Conservation (phyloP, 2,888 invertebrate species). For the Athripsodes cinereus region DNA sequence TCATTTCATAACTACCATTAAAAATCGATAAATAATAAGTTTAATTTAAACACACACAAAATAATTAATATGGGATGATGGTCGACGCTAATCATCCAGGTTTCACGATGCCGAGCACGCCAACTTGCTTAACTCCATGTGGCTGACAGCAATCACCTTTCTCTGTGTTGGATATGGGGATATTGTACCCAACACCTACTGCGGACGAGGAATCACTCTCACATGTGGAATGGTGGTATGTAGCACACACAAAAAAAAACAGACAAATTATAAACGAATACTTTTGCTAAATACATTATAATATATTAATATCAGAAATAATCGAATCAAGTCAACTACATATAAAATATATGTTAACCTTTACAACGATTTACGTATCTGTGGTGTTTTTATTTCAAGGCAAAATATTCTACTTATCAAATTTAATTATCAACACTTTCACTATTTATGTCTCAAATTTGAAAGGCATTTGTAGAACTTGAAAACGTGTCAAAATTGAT, state of each 20-base stretch:
- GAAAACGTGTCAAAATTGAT: too few relatives aligned
- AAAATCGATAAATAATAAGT: background rate
- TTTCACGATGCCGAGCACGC: constrained; percentile 98
- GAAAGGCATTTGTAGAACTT: too few relatives aligned
- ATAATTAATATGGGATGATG: constrained; percentile 11
- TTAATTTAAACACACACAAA: background rate
- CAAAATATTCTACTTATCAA: too few relatives aligned
- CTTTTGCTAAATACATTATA: too few relatives aligned
- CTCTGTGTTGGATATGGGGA: constrained; percentile 99
- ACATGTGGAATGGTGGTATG: constrained; percentile 99
- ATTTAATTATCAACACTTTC: too few relatives aligned
- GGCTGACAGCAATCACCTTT: constrained; percentile 99
- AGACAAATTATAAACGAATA: background rate
- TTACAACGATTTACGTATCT: too few relatives aligned
- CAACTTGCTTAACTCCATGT: constrained; percentile 98
- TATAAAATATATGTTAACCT: too few relatives aligned
- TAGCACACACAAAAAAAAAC: constrained; percentile 34
- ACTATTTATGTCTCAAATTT: too few relatives aligned
- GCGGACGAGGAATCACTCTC: constrained; percentile 97
- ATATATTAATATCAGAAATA: too few relatives aligned
- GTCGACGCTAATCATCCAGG: constrained; percentile 50
- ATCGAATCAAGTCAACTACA: too few relatives aligned
- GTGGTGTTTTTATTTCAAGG: too few relatives aligned
- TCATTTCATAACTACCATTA: too few relatives aligned
- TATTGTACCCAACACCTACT: constrained; percentile 99